phyloP scores from a whole-genome alignment of 2,888 invertebrate species.

The Meghimatium bilineatum region DNA sequence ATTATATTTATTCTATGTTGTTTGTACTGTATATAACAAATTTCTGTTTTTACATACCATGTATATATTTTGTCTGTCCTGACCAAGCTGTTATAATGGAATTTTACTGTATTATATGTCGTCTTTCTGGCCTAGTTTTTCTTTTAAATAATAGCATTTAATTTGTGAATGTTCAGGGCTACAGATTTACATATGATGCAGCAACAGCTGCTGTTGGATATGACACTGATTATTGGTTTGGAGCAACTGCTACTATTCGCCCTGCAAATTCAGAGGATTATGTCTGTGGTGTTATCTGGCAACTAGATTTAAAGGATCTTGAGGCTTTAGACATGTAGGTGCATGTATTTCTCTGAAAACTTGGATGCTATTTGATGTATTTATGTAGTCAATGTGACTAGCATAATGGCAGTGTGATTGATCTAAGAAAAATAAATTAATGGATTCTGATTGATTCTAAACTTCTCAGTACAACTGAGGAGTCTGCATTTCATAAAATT shows the following conservation, averaged over 20 bases:
- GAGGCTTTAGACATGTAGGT: slow-evolving; percentile 27
- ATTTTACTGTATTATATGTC: not conserved
- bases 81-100: no score
- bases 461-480: no score
- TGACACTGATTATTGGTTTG: slow-evolving; percentile 12
- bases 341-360: not conserved
- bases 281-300: slow-evolving; percentile 36
- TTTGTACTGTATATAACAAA: no score
- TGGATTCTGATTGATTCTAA: no score
- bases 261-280: not conserved
- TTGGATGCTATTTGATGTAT: not conserved
- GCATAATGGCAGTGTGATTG: no score
- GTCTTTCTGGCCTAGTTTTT: not conserved
- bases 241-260: slow-evolving; percentile 25
- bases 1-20: no score
- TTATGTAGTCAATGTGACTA: not conserved
- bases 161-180: not conserved
- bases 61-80: no score
- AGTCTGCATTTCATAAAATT: no score
- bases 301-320: not conserved
- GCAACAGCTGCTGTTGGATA: slow-evolving; percentile 8
- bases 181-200: slow-evolving; percentile 16
- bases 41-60: no score
- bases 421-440: no score
- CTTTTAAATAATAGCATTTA: not conserved